phyloP scores from a whole-genome alignment of 2,888 invertebrate species.

The Slavum lentiscoides region DNA sequence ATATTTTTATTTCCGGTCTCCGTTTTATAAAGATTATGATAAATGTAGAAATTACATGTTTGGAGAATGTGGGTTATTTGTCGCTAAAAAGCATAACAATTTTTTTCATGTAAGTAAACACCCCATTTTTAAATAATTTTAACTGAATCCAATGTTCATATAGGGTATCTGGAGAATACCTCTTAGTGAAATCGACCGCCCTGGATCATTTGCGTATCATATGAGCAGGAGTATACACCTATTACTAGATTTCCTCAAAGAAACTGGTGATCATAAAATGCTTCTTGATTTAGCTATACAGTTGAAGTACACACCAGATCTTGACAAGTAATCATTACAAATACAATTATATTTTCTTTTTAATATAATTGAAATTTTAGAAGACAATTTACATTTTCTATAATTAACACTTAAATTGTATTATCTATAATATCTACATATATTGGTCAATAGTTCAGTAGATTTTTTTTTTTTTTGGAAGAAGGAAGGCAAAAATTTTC shows the following conservation, averaged over 20 bases:
- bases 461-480: too few species aligned
- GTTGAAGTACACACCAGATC: conserved; percentile 78
- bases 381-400: too few species aligned
- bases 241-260: conserved; percentile 78
- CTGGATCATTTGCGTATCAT: conserved; percentile 89
- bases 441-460: too few species aligned
- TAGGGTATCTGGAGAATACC: conserved; percentile 92
- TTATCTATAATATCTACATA: too few species aligned
- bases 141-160: conserved; percentile 54
- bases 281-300: conserved; percentile 79
- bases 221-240: conserved; percentile 83
- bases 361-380: too few species aligned
- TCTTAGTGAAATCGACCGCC: conserved; percentile 83
- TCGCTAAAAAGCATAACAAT: conserved; percentile 80
- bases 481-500: too few species aligned
- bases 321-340: conserved; percentile 69
- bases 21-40: conserved; percentile 69
- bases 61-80: conserved; percentile 78
- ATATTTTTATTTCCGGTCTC: conserved; percentile 78
- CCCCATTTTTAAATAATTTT: neutral
- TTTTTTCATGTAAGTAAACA: conserved; percentile 80
- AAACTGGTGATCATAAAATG: conserved; percentile 77
- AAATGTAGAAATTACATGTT: conserved; percentile 74
- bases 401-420: too few species aligned
- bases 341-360: too few species aligned